These are phyloP conservation scores for Diploscapter pachys DNA, from an alignment of 1,140 invertebrate genomes.

Conservation along the genomic window DNA sequence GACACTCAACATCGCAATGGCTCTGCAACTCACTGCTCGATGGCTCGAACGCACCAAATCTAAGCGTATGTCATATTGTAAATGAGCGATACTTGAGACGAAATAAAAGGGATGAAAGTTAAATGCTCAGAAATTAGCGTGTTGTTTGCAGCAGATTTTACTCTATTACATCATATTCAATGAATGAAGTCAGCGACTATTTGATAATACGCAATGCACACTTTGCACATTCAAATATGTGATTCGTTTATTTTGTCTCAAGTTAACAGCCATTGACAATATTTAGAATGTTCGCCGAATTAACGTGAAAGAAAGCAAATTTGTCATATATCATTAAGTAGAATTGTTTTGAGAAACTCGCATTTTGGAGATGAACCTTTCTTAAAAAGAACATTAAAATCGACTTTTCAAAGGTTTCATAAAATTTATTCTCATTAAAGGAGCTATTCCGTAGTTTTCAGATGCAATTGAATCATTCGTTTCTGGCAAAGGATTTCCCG, in stretches of 20 bases:
- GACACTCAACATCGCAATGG: conserved; percentile 46
- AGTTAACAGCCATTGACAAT: too few relatives aligned
- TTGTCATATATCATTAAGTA: too few relatives aligned
- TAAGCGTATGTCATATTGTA: conserved; percentile 10
- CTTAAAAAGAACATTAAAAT: not conserved
- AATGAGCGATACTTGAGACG: not conserved
- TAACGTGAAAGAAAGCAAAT: too few relatives aligned
- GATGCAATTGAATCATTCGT: not conserved
- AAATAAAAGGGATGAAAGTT: not conserved
- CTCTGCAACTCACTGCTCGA: conserved; percentile 45
- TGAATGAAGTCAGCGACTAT: too few relatives aligned
- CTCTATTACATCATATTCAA: too few relatives aligned
- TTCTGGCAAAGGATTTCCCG: conserved; percentile 22
- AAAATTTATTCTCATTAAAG: not conserved
- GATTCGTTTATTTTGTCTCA: too few relatives aligned
- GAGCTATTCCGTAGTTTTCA: not conserved
- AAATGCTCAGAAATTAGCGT: not conserved
- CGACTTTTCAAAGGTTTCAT: not conserved
- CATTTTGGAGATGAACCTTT: not conserved
- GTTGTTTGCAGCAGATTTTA: too few relatives aligned
- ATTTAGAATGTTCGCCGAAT: too few relatives aligned
- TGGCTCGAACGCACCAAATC: conserved; percentile 43
- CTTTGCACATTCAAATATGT: too few relatives aligned
- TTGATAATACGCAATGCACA: too few relatives aligned
- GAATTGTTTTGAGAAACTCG: not conserved